phyloP scores from a whole-genome alignment of 2,113 vertebrate species.

The Poeciliopsis retropinna region DNA sequence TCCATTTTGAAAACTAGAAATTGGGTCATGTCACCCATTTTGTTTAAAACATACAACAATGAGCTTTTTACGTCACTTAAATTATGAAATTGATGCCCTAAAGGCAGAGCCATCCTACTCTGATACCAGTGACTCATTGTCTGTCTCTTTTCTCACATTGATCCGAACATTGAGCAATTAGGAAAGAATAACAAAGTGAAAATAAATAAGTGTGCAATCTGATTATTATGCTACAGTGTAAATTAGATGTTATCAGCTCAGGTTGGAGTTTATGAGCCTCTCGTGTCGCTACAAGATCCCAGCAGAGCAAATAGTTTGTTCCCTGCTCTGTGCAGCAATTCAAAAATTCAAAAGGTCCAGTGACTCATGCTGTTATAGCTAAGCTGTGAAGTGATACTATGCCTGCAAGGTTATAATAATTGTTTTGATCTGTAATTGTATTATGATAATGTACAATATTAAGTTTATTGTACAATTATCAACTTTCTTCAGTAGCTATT shows the following conservation, averaged over 20 bases:
- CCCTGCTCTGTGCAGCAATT: slow-evolving; percentile 23
- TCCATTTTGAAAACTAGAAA: not conserved
- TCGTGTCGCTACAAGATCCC: slow-evolving; percentile 21
- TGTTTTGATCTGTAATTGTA: not conserved
- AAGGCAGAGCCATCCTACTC: slow-evolving; percentile 1
- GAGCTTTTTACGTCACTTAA: slow-evolving; percentile 9
- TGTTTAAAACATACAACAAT: too few relatives aligned
- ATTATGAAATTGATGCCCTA: not conserved
- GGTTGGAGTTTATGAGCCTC: slow-evolving; percentile 11
- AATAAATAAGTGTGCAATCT: slow-evolving; percentile 2
- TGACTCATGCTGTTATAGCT: slow-evolving; percentile 30
- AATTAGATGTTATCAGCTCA: slow-evolving; percentile 8
- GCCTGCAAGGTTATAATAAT: not conserved
- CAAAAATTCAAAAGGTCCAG: slow-evolving; percentile 14
- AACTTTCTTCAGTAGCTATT: slow-evolving; percentile 1
- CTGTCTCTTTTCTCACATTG: slow-evolving; percentile 7
- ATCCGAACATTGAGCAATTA: slow-evolving; percentile 22
- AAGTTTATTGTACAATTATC: not conserved
- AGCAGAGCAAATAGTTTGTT: slow-evolving; percentile 36
- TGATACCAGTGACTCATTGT: slow-evolving; percentile 15
- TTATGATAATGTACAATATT: not conserved
- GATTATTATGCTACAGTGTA: slow-evolving; percentile 11
- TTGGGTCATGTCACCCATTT: not conserved
- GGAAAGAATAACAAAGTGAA: slow-evolving; percentile 19
- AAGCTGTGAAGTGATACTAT: slow-evolving; percentile 17